Evolutionary conservation across 2,888 invertebrate species (phyloP).

Genomic region (Cactoblastis cactorum): DNA sequence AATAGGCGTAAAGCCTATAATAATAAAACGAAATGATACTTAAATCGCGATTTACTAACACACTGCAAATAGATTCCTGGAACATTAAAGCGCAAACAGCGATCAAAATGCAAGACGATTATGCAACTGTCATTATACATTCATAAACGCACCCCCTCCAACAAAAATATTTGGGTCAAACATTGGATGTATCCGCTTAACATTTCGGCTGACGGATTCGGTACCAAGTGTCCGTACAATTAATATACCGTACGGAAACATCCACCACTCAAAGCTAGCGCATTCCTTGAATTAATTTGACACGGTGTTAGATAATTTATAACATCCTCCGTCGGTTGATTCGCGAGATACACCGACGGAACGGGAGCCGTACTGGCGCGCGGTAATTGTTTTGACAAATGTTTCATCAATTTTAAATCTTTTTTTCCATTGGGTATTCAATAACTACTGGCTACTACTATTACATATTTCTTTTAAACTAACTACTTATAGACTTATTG

Average conservation of each 20-base stretch:
- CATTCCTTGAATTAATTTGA: slow-evolving; percentile 79
- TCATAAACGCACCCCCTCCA: slow-evolving; percentile 24
- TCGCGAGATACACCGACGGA: slow-evolving; percentile 29
- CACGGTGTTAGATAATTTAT: slow-evolving; percentile 77
- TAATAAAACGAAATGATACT: slow-evolving; percentile 5
- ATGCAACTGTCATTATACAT: slow-evolving; percentile 21
- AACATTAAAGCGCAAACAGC: slow-evolving; percentile 27
- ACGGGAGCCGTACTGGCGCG: slow-evolving; percentile 17
- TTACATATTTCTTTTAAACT: background rate
- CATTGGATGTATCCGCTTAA: slow-evolving; percentile 22
- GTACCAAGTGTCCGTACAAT: slow-evolving; percentile 66
- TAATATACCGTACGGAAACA: slow-evolving; percentile 71
- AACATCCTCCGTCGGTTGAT: slow-evolving; percentile 68
- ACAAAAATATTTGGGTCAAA: slow-evolving; percentile 23
- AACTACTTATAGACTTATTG: too few species aligned
- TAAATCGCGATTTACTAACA: slow-evolving; percentile 21
- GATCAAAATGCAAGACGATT: slow-evolving; percentile 34
- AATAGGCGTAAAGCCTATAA: too few species aligned
- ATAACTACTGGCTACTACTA: background rate
- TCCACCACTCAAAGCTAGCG: slow-evolving; percentile 52
- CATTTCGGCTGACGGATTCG: slow-evolving; percentile 54
- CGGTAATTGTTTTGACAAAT: slow-evolving; percentile 1
- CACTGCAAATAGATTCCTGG: slow-evolving; percentile 23
- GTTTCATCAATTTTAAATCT: background rate
- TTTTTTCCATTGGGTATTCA: background rate